These are phyloP conservation scores for Polyploca ridens DNA, from an alignment of 2,888 invertebrate species.

Conservation along the genomic window DNA sequence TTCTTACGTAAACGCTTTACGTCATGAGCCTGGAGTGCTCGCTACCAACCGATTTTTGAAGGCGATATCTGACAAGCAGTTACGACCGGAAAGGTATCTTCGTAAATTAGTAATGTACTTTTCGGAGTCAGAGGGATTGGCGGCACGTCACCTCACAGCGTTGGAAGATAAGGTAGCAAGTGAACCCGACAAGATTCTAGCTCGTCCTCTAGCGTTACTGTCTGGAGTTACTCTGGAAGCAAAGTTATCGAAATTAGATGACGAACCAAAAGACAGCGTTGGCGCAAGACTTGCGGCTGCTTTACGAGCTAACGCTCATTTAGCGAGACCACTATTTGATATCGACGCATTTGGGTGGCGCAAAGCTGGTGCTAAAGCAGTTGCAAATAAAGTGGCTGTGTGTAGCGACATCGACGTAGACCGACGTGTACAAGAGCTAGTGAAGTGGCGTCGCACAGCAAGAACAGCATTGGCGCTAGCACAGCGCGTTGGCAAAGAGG, in stretches of 20 bases:
- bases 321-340: slow-evolving; percentile 46
- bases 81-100: slow-evolving; percentile 47
- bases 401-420: slow-evolving; percentile 42
- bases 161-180: slow-evolving; percentile 19
- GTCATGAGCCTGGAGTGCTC: slow-evolving; percentile 51
- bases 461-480: slow-evolving; percentile 51
- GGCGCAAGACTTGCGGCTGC: slow-evolving; percentile 35
- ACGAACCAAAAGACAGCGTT: background rate
- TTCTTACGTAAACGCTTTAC: slow-evolving; percentile 60
- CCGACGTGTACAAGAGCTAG: slow-evolving; percentile 34
- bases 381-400: slow-evolving; percentile 48
- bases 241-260: background rate
- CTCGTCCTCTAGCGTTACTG: slow-evolving; percentile 28
- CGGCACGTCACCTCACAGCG: slow-evolving; percentile 31
- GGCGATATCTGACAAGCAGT: slow-evolving; percentile 25
- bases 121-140: slow-evolving; percentile 51
- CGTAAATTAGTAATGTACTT: slow-evolving; percentile 57
- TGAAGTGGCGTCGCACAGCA: slow-evolving; percentile 46
- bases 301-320: slow-evolving; percentile 53
- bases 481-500: slow-evolving; percentile 34
- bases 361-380: slow-evolving; percentile 52
- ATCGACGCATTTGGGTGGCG: slow-evolving; percentile 47
- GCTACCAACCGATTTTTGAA: slow-evolving; percentile 37
- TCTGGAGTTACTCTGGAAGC: slow-evolving; percentile 23
- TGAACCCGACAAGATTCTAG: slow-evolving; percentile 20